Conservation (phyloP, 37 sponge, comb jelly and placozoan genomes). For the Oopsacas minuta region DNA sequence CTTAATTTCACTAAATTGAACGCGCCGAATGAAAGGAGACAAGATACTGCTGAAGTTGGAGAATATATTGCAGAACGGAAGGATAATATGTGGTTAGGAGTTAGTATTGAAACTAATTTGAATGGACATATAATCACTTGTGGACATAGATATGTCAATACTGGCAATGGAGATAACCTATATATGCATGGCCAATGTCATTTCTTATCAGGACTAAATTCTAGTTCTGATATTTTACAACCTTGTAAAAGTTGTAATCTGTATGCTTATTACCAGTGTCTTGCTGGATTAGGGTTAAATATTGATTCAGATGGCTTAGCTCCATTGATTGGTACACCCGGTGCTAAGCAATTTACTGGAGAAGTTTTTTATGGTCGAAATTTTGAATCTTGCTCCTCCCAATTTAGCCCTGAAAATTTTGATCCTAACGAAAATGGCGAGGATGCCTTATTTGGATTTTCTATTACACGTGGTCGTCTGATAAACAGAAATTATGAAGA, state of each 20-base stretch:
- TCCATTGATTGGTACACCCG: neutral
- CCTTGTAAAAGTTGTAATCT: neutral
- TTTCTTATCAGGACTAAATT: neutral
- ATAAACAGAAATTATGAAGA: neutral
- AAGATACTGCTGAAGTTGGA: neutral
- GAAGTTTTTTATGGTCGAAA: neutral
- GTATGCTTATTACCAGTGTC: neutral
- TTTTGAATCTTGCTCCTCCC: neutral
- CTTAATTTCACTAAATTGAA: neutral
- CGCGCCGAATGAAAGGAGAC: neutral
- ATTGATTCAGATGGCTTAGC: neutral
- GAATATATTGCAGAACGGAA: neutral
- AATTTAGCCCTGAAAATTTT: neutral
- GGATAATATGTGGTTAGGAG: constrained; percentile 12
- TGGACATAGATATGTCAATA: neutral
- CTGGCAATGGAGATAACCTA: neutral
- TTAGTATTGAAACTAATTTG: neutral
- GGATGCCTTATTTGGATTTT: constrained; percentile 1
- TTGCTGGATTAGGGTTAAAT: neutral
- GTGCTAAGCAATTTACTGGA: neutral
- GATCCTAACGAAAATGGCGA: neutral
- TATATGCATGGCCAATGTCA: neutral
- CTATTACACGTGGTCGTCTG: constrained; percentile 5
- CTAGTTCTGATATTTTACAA: neutral
- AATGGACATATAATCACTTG: neutral